These are phyloP conservation scores for Cheirogaleus medius DNA, from an alignment of 2,113 vertebrate genomes.

Conservation along the genomic window DNA sequence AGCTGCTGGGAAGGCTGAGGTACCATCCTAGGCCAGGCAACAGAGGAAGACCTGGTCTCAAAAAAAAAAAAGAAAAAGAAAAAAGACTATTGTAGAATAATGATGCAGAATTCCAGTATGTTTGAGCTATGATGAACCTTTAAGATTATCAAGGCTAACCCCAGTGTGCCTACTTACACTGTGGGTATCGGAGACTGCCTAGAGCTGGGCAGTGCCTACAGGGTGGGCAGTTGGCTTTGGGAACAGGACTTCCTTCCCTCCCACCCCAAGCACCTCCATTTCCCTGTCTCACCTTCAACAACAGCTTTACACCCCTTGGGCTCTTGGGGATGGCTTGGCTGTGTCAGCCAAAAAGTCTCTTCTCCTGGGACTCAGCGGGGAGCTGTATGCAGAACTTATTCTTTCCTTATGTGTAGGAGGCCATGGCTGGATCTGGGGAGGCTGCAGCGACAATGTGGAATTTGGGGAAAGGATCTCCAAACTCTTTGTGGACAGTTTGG, in stretches of 20 bases:
- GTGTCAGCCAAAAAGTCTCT: background rate
- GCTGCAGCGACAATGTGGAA: slow-evolving; percentile 96
- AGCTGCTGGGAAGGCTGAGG: no score
- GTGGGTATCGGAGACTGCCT: background rate
- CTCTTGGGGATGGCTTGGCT: background rate
- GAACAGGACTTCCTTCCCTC: background rate
- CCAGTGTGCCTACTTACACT: background rate
- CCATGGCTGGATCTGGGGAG: slow-evolving; percentile 98
- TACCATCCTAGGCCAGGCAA: no score
- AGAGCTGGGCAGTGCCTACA: background rate
- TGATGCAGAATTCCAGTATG: background rate
- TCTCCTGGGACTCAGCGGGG: background rate
- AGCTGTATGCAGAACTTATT: background rate
- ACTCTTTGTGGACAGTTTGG: slow-evolving; percentile 95
- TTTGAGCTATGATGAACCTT: background rate
- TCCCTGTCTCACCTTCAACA: background rate
- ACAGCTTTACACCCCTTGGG: background rate
- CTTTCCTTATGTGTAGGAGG: slow-evolving; percentile 87
- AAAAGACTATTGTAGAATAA: background rate
- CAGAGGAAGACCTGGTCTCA: no score
- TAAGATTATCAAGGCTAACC: background rate
- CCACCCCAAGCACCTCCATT: background rate
- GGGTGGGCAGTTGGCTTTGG: background rate
- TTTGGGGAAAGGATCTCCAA: slow-evolving; percentile 97
- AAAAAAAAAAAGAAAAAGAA: no score